phyloP scores from a whole-genome alignment of 2,888 invertebrate genomes.

The Trilocha varians region DNA sequence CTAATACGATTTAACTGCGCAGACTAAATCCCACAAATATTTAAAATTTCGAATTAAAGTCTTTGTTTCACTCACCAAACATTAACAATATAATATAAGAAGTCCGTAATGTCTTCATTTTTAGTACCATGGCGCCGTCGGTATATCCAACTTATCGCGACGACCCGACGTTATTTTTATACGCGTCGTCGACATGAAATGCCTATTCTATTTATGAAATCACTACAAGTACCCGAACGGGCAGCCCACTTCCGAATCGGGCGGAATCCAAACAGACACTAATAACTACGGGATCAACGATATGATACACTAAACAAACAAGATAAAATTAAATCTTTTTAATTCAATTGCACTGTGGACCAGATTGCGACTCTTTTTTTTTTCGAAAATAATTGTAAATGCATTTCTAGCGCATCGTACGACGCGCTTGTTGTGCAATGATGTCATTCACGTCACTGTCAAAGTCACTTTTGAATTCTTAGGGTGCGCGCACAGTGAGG shows the following conservation, averaged over 20 bases:
- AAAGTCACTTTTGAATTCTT: no score
- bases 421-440: no score
- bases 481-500: no score
- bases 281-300: conserved; percentile 11
- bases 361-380: no score
- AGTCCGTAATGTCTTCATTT: conserved; percentile 33
- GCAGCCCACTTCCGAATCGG: conserved; percentile 52
- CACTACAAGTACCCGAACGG: conserved; percentile 50
- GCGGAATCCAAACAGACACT: conserved; percentile 20
- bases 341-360: conserved; percentile 11
- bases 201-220: conserved; percentile 65
- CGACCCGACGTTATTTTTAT: conserved; percentile 66
- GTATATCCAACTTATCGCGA: conserved; percentile 44
- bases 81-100: conserved; percentile 31
- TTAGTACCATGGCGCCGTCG: conserved; percentile 38
- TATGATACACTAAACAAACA: conserved; percentile 8
- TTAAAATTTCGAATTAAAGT: not conserved
- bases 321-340: conserved; percentile 20
- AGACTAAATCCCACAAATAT: not conserved
- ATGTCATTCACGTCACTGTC: no score
- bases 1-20: no score
- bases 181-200: conserved; percentile 65
- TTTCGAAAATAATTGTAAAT: no score
- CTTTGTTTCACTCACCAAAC: conserved; percentile 35
- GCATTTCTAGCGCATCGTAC: no score